Conservation (phyloP, 2,888 invertebrate genomes). For the Caenorhabditis virilis region DNA sequence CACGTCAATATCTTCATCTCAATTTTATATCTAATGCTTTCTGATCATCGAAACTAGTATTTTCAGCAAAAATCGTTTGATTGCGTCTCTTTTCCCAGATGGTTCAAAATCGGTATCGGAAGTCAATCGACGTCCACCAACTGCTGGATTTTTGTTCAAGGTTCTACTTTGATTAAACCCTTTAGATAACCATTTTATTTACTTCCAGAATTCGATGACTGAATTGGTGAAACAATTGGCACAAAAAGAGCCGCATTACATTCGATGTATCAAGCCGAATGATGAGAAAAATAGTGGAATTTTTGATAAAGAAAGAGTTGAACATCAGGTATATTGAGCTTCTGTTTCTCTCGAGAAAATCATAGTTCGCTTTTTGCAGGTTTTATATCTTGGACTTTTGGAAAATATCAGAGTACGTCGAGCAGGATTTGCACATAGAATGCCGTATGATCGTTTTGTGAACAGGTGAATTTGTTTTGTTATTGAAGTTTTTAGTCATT, state of each 20-base stretch:
- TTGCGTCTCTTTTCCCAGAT: constrained; percentile 93
- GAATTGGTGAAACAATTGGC: constrained; percentile 85
- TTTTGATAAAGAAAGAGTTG: constrained; percentile 82
- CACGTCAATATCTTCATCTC: no score
- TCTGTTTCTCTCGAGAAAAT: no score
- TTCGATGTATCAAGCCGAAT: constrained; percentile 95
- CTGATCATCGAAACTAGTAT: no score
- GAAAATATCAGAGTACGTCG: constrained; percentile 93
- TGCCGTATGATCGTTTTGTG: constrained; percentile 89
- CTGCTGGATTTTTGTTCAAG: constrained; percentile 93
- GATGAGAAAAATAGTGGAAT: constrained; percentile 85
- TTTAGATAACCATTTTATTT: no score
- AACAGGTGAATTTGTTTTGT: constrained; percentile 76
- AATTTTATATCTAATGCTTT: no score
- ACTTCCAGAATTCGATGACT: constrained; percentile 84
- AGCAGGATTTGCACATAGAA: constrained; percentile 95
- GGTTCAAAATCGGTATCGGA: constrained; percentile 86
- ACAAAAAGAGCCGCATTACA: constrained; percentile 81
- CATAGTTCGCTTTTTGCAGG: constrained; percentile 57
- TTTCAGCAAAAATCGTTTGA: constrained; percentile 71
- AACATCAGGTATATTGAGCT: constrained; percentile 71
- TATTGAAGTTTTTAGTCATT: no score
- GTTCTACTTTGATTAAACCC: no score
- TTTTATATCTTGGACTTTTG: constrained; percentile 83
- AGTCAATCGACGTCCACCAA: constrained; percentile 91